Conservation (phyloP, 2,113 vertebrate genomes). For the Rhodinocichla rosea region DNA sequence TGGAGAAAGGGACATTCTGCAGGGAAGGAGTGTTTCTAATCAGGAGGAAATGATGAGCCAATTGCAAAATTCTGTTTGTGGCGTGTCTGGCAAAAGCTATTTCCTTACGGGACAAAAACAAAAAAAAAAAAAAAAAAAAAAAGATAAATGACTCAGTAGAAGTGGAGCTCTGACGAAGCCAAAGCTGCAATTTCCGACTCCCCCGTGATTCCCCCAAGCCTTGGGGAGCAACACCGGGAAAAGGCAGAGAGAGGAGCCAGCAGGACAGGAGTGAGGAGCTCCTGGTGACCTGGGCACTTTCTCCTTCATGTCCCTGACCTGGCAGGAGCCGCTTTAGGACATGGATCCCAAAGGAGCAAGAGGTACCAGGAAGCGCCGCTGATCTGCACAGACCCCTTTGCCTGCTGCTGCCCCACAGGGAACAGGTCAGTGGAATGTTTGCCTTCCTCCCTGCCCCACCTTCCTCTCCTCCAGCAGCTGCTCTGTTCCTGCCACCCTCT, state of each 20-base stretch:
- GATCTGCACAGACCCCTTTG: not conserved
- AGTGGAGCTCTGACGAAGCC: not conserved
- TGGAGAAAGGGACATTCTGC: rapidly evolving
- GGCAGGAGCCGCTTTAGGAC: not conserved
- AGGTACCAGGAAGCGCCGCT: not conserved
- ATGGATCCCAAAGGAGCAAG: not conserved
- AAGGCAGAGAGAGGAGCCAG: rapidly evolving
- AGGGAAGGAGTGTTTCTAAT: not conserved
- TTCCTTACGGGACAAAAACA: not conserved
- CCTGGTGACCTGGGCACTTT: not conserved
- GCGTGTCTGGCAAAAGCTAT: not conserved
- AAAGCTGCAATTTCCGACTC: not conserved
- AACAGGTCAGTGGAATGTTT: not conserved
- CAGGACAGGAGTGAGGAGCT: rapidly evolving
- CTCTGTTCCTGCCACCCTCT: too few species aligned
- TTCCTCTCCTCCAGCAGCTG: too few species aligned
- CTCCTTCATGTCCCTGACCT: not conserved
- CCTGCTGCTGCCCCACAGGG: not conserved
- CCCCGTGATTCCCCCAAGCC: rapidly evolving
- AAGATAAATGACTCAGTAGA: not conserved
- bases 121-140: too few species aligned
- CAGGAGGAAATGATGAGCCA: not conserved
- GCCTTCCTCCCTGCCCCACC: too few species aligned
- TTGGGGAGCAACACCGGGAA: rapidly evolving
- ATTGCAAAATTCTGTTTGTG: not conserved